Percentiles rank a stretch among this genome's conserved stretches.
Evolutionary conservation across 2,797 vertebrate genomes (phyloP).

Genomic region (Cygnus olor): DNA sequence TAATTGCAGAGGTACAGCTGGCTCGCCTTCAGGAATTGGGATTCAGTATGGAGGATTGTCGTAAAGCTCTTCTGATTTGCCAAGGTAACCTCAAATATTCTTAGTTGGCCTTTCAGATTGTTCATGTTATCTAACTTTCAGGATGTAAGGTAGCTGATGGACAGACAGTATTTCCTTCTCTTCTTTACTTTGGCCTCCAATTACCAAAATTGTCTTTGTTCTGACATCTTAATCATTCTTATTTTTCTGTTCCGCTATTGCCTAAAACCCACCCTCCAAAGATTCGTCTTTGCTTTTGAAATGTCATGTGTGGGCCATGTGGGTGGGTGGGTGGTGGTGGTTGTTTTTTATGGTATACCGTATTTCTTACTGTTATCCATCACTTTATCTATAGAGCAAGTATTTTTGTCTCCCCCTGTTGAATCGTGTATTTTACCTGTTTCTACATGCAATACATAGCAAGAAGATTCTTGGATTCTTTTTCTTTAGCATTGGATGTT

Average conservation of each 20-base stretch:
- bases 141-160: neutral
- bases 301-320: neutral
- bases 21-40: constrained; percentile 90
- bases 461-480: neutral
- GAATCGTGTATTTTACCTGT: neutral
- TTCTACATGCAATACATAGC: neutral
- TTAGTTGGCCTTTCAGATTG: neutral
- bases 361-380: neutral
- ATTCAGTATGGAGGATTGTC: constrained; percentile 91
- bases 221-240: neutral
- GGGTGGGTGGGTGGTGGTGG: neutral
- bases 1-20: constrained; percentile 86
- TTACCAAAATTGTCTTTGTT: neutral
- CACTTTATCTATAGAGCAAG: neutral
- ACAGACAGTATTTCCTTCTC: neutral
- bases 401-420: neutral
- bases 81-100: constrained; percentile 82
- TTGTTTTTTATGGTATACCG: neutral
- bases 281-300: neutral
- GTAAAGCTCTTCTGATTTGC: constrained; percentile 86
- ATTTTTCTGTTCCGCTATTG: neutral
- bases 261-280: neutral
- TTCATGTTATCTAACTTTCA: neutral
- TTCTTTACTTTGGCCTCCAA: neutral
- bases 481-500: neutral